Conservation (phyloP, 2,888 invertebrate genomes). For the Achlya flavicornis region DNA sequence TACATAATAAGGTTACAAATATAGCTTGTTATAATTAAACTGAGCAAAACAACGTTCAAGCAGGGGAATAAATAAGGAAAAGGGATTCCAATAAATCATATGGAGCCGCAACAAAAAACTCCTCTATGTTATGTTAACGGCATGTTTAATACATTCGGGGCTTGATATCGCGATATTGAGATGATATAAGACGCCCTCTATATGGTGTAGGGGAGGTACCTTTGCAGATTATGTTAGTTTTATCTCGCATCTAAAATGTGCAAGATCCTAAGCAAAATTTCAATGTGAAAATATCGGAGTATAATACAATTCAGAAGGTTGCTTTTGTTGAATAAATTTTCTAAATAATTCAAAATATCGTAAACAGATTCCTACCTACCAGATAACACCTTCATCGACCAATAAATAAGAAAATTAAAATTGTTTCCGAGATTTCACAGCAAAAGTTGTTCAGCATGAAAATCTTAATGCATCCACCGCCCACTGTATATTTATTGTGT, state of each 20-base stretch:
- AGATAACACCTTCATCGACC: too few relatives aligned
- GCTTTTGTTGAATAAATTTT: too few relatives aligned
- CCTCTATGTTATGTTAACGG: background rate
- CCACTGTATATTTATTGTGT: too few relatives aligned
- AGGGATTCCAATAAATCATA: conserved; percentile 16
- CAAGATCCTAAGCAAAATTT: too few relatives aligned
- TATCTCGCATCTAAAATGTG: background rate
- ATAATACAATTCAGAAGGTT: too few relatives aligned
- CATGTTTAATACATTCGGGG: conserved; percentile 2
- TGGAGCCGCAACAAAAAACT: background rate
- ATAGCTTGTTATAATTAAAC: conserved; percentile 6
- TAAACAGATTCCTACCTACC: too few relatives aligned
- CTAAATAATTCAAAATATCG: too few relatives aligned
- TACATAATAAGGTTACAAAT: conserved; percentile 8
- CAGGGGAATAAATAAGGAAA: conserved; percentile 15
- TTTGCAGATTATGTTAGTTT: background rate
- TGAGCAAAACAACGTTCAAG: conserved; percentile 5
- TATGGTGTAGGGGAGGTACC: background rate
- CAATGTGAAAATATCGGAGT: too few relatives aligned
- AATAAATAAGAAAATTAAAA: too few relatives aligned
- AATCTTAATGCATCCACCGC: too few relatives aligned
- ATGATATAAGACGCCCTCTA: background rate
- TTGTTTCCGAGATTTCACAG: too few relatives aligned
- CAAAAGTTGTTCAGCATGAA: too few relatives aligned
- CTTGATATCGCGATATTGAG: background rate